Evolutionary conservation across 2,113 vertebrate species (phyloP).

Genomic region (Prochilodus magdalenae): DNA sequence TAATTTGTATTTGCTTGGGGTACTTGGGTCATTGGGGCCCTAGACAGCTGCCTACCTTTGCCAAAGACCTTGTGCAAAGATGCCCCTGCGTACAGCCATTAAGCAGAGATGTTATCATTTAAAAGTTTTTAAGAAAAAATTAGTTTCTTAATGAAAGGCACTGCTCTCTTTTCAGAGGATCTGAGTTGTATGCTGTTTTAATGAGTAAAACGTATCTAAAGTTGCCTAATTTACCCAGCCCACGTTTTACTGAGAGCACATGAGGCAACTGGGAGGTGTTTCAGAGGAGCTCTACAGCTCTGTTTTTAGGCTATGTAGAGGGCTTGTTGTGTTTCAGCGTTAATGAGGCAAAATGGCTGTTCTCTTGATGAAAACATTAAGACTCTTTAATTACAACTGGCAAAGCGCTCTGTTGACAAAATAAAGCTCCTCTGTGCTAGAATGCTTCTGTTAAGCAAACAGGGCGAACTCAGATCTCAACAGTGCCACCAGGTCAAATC

Average conservation of each 20-base stretch:
- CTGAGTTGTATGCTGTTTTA: not conserved
- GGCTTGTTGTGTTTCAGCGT: slow-evolving; percentile 46
- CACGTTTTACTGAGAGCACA: not conserved
- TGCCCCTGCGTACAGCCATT: no score
- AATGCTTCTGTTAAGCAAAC: slow-evolving; percentile 29
- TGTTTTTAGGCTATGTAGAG: slow-evolving; percentile 12
- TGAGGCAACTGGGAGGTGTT: not conserved
- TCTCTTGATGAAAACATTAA: slow-evolving; percentile 47
- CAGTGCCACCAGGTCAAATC: slow-evolving; percentile 54
- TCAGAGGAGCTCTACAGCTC: slow-evolving; percentile 26
- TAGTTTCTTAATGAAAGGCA: not conserved
- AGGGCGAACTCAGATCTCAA: slow-evolving; percentile 49
- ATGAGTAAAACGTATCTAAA: not conserved
- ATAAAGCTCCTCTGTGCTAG: slow-evolving; percentile 38
- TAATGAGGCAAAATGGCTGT: slow-evolving; percentile 61
- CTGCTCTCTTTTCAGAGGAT: not conserved
- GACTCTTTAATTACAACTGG: slow-evolving; percentile 49
- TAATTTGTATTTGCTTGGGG: no score
- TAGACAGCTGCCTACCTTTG: no score
- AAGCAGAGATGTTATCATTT: no score
- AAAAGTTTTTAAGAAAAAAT: no score
- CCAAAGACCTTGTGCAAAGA: no score
- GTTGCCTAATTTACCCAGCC: not conserved
- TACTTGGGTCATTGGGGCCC: no score
- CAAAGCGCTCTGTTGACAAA: slow-evolving; percentile 48